Percentiles rank a stretch among this genome's conserved stretches.
Evolutionary conservation across 37 sponge, comb jelly and placozoan species (phyloP).

Genomic region (Geodia barretti): DNA sequence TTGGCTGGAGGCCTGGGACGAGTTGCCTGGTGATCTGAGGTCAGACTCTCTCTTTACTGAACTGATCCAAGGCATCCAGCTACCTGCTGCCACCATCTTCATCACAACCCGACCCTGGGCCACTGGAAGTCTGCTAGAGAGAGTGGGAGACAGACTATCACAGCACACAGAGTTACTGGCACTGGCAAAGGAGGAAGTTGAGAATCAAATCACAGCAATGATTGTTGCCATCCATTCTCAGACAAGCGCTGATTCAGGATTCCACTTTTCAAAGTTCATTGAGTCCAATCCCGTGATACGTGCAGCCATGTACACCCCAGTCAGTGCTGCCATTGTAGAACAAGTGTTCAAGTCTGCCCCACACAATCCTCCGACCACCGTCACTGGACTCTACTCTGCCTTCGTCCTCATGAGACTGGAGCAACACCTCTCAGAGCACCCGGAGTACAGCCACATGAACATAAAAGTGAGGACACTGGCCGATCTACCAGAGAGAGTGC

Average conservation of each 20-base stretch:
- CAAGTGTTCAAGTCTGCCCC: background rate
- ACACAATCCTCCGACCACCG: background rate
- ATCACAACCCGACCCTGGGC: constrained; percentile 22
- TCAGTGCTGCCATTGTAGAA: background rate
- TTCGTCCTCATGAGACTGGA: background rate
- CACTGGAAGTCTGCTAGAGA: background rate
- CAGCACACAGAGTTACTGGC: background rate
- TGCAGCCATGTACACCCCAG: constrained; percentile 6
- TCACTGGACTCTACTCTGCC: constrained; percentile 4
- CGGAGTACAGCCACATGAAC: background rate
- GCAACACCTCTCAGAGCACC: background rate
- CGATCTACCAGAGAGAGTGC: background rate
- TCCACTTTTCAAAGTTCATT: background rate
- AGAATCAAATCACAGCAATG: background rate
- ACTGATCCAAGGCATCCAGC: constrained; percentile 9
- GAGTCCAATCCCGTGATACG: background rate
- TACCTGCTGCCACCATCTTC: constrained; percentile 10
- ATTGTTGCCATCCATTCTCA: background rate
- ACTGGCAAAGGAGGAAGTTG: background rate
- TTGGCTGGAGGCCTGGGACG: constrained; percentile 21
- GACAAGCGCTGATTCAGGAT: background rate
- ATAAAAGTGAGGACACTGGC: background rate
- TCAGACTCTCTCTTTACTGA: constrained; percentile 6
- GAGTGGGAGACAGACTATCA: background rate
- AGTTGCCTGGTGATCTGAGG: constrained; percentile 1